Evolutionary conservation across 2,888 invertebrate species (phyloP).

Genomic region (Polydrusus tereticollis): DNA sequence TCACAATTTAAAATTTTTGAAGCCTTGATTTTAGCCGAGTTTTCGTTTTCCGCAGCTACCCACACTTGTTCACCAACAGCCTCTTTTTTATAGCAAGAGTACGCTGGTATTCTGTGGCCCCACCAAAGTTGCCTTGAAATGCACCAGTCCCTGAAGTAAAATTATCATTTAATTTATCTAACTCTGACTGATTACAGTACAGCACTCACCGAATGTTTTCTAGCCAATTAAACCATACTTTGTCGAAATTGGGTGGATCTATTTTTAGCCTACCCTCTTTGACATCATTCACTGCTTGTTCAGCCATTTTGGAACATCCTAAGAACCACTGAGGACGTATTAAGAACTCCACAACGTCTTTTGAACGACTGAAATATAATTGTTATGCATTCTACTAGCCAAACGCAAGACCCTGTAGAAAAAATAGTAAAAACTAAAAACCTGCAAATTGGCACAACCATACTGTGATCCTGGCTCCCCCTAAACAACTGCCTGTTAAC

Average conservation of each 20-base stretch:
- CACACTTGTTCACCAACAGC: conserved; percentile 53
- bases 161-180: neutral
- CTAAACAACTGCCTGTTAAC: conserved; percentile 74
- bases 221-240: conserved; percentile 97
- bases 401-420: too few species aligned
- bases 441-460: conserved; percentile 93
- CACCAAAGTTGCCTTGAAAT: conserved; percentile 99
- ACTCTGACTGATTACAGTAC: neutral
- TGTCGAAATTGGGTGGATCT: conserved; percentile 86
- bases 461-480: conserved; percentile 83
- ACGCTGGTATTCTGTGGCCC: conserved; percentile 98
- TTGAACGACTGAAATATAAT: conserved; percentile 80
- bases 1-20: conserved; percentile 72
- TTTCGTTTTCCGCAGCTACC: conserved; percentile 68
- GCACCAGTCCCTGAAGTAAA: conserved; percentile 89
- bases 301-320: conserved; percentile 91
- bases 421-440: too few species aligned
- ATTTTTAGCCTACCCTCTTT: conserved; percentile 86
- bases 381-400: too few species aligned
- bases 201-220: conserved; percentile 80
- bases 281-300: conserved; percentile 85
- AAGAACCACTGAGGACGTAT: conserved; percentile 99
- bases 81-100: conserved; percentile 65
- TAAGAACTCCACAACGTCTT: conserved; percentile 97
- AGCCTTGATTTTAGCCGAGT: conserved; percentile 86